phyloP scores from a whole-genome alignment of 2,888 invertebrate species.

The Ormyrus labotus region DNA sequence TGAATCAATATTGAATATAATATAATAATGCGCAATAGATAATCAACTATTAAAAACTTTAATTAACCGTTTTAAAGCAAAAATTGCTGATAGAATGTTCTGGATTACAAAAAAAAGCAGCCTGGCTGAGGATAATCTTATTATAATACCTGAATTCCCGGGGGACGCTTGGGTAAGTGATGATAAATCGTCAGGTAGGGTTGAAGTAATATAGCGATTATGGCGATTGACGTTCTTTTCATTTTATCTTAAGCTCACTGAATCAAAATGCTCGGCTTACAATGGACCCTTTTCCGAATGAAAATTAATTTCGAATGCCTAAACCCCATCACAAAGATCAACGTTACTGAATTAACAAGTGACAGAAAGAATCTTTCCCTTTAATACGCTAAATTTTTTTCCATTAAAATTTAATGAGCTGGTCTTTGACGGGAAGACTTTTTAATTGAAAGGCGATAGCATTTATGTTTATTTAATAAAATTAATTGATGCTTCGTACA shows the following conservation, averaged over 20 bases:
- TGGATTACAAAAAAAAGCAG: too few species aligned
- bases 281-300: slow-evolving; percentile 1
- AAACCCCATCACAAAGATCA: slow-evolving; percentile 6
- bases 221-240: slow-evolving; percentile 4
- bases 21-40: too few species aligned
- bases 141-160: too few species aligned
- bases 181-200: too few species aligned
- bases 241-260: slow-evolving; percentile 39
- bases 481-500: not conserved
- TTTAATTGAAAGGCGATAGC: not conserved
- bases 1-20: too few species aligned
- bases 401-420: not conserved
- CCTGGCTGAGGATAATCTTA: too few species aligned
- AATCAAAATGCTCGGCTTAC: slow-evolving; percentile 33
- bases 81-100: too few species aligned
- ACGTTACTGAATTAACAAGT: slow-evolving; percentile 36
- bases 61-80: too few species aligned
- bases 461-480: too few species aligned
- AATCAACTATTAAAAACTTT: too few species aligned
- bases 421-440: not conserved
- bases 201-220: not conserved
- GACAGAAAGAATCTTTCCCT: not conserved
- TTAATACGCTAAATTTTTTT: not conserved
- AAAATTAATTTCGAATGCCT: slow-evolving; percentile 24
- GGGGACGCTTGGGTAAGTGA: too few species aligned